Evolutionary conservation across 2,888 invertebrate species (phyloP).

Genomic region (Chrysolina oricalcia): DNA sequence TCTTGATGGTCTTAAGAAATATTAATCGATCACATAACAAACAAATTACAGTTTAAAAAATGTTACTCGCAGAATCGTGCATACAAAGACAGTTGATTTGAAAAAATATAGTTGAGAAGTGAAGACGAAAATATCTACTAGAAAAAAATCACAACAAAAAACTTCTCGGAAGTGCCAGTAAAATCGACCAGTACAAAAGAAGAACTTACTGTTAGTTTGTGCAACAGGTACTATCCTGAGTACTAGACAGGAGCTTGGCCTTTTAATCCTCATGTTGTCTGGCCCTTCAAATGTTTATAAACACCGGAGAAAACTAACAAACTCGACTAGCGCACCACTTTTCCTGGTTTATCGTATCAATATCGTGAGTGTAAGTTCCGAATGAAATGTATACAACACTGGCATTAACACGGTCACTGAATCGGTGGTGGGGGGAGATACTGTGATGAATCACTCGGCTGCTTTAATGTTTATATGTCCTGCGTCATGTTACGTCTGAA

Average conservation of each 20-base stretch:
- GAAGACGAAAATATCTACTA: too few species aligned
- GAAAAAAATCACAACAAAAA: not conserved
- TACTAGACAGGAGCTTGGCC: constrained; percentile 78
- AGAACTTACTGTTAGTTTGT: constrained; percentile 54
- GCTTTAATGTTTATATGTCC: constrained; percentile 63
- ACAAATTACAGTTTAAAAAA: too few species aligned
- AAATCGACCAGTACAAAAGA: not conserved
- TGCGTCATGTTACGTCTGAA: constrained; percentile 63
- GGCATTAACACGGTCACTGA: constrained; percentile 57
- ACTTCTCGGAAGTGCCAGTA: not conserved
- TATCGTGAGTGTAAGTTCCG: constrained; percentile 42
- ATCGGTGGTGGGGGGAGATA: constrained; percentile 56
- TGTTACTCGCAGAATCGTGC: too few species aligned
- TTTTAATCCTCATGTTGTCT: constrained; percentile 77
- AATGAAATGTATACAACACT: constrained; percentile 38
- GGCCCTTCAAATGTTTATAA: constrained; percentile 42
- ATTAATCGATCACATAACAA: too few species aligned
- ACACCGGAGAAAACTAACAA: constrained; percentile 43
- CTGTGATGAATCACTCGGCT: constrained; percentile 64
- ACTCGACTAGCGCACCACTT: constrained; percentile 37
- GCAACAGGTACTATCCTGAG: constrained; percentile 76
- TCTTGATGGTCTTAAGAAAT: too few species aligned
- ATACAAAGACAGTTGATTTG: too few species aligned
- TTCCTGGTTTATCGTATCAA: constrained; percentile 46
- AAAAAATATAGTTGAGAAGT: too few species aligned